Conservation (phyloP, 1,140 invertebrate genomes). For the Chelonus insularis region DNA sequence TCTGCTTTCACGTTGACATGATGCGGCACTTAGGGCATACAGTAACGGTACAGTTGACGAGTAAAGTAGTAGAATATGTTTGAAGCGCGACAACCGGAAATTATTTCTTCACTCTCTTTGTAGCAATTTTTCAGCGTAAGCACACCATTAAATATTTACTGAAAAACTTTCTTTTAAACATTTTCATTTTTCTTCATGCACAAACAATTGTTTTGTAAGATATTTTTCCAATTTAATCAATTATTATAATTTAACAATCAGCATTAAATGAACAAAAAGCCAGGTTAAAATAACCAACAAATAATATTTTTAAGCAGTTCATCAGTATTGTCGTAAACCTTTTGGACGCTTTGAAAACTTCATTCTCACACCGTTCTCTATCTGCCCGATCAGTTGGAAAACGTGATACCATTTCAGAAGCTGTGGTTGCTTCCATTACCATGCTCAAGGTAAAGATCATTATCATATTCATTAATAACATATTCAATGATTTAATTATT, state of each 20-base stretch:
- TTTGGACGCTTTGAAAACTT: conserved; percentile 85
- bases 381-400: conserved; percentile 78
- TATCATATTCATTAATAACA: too few relatives aligned
- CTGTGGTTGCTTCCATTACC: conserved; percentile 79
- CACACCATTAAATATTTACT: too few relatives aligned
- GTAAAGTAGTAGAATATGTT: not conserved
- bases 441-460: conserved; percentile 72
- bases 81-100: conserved; percentile 1
- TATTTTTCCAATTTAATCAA: too few relatives aligned
- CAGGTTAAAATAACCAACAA: too few relatives aligned
- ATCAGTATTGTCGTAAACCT: conserved; percentile 89
- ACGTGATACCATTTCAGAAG: conserved; percentile 84
- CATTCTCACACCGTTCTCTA: conserved; percentile 85
- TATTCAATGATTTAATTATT: not conserved
- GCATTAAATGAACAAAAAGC: too few relatives aligned
- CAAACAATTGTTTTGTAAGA: too few relatives aligned
- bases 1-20: not conserved
- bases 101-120: conserved; percentile 6
- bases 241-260: too few relatives aligned
- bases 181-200: too few relatives aligned
- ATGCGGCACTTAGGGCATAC: not conserved
- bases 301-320: conserved; percentile 68
- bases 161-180: too few relatives aligned
- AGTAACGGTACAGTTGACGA: conserved; percentile 1
- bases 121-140: not conserved